phyloP scores from a whole-genome alignment of 2,797 vertebrate genomes.

The Holocentrus rufus region DNA sequence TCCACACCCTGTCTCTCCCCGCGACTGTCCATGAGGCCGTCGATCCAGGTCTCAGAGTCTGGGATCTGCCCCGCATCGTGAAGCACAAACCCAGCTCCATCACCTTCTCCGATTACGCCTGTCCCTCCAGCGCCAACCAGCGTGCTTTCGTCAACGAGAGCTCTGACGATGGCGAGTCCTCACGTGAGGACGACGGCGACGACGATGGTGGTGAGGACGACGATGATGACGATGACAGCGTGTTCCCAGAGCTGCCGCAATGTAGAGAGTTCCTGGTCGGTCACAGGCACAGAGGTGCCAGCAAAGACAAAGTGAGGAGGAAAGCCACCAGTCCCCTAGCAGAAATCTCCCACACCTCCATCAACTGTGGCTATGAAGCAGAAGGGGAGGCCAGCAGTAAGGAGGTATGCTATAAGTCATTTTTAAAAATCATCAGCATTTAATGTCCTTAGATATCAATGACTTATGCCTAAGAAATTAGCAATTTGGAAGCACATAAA shows the following conservation, averaged over 20 bases:
- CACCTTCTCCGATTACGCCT: conserved; percentile 79
- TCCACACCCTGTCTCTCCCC: conserved; percentile 14
- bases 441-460: not conserved
- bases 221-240: conserved; percentile 61
- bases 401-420: conserved; percentile 61
- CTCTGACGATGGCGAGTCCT: conserved; percentile 75
- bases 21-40: not conserved
- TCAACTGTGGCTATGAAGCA: conserved; percentile 59
- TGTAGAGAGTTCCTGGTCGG: conserved; percentile 50
- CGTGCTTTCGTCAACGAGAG: conserved; percentile 58
- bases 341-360: conserved; percentile 15
- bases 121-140: conserved; percentile 23
- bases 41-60: not conserved
- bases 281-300: conserved; percentile 51
- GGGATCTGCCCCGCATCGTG: conserved; percentile 76
- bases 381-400: conserved; percentile 64
- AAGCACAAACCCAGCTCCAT: conserved; percentile 83
- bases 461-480: not conserved
- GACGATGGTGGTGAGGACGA: conserved; percentile 35
- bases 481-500: not conserved
- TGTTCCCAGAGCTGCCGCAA: conserved; percentile 76
- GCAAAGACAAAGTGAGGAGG: conserved; percentile 66
- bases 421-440: not conserved
- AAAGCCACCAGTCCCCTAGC: conserved; percentile 14
- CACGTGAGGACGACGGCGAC: conserved; percentile 72